A percentile compares a stretch with the other conserved stretches of the same genome.
phyloP scores from a whole-genome alignment of 2,113 vertebrate species.

The Grus americana region DNA sequence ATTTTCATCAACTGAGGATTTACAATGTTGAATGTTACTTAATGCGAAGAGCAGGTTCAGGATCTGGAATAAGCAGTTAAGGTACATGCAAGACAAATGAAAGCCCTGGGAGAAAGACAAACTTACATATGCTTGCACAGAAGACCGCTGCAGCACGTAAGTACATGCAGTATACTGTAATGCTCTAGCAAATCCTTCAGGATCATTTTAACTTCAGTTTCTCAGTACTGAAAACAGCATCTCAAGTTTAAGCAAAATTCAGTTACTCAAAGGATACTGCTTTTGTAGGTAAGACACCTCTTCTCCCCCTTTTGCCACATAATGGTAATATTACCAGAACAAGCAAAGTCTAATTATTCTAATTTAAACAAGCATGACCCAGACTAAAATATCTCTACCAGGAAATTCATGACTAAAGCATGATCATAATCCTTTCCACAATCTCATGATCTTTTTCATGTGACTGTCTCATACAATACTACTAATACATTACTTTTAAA shows the following conservation, averaged over 20 bases:
- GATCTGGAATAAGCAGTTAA: neutral
- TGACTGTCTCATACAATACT: constrained; percentile 55
- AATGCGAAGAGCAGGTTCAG: neutral
- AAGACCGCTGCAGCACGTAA: neutral
- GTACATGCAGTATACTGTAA: neutral
- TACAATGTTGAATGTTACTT: neutral
- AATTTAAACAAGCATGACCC: neutral
- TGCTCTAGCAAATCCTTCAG: neutral
- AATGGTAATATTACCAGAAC: neutral
- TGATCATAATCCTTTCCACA: constrained; percentile 57
- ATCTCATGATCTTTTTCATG: constrained; percentile 60
- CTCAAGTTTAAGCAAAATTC: neutral
- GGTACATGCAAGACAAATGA: neutral
- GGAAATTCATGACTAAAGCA: constrained; percentile 51
- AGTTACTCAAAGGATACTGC: neutral
- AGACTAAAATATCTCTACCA: constrained; percentile 11
- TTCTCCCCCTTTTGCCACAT: neutral
- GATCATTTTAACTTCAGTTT: neutral
- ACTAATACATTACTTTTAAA: constrained; percentile 39
- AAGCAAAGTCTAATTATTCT: neutral
- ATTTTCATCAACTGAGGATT: neutral
- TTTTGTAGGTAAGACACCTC: neutral
- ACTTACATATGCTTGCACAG: accelerated
- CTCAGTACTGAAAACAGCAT: neutral
- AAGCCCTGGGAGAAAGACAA: neutral